A percentile compares a stretch with the other conserved stretches of the same genome.
These are phyloP conservation scores for Saxidomus purpurata DNA, from an alignment of 1,140 invertebrate species.

Conservation along the genomic window DNA sequence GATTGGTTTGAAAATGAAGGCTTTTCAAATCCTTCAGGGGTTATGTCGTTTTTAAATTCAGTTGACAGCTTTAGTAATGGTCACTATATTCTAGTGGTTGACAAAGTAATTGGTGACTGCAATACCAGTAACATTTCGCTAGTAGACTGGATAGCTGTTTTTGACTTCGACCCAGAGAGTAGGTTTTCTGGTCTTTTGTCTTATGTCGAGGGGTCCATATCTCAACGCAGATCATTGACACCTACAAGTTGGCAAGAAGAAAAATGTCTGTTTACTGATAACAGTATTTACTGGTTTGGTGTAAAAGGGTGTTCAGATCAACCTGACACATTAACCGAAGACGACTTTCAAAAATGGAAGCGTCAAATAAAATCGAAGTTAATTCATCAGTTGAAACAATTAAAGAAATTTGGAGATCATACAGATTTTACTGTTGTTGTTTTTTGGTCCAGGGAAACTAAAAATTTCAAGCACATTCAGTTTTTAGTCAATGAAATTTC, in stretches of 20 bases:
- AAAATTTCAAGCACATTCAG: background rate
- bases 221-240: constrained; percentile 52
- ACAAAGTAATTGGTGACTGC: background rate
- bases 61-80: background rate
- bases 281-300: constrained; percentile 69
- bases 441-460: background rate
- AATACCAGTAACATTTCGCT: constrained; percentile 50
- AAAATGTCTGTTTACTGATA: constrained; percentile 59
- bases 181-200: constrained; percentile 66
- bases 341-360: constrained; percentile 64
- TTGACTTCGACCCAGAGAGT: constrained; percentile 71
- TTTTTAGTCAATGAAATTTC: background rate
- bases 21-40: too few species aligned
- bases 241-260: constrained; percentile 65
- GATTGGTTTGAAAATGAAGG: too few species aligned
- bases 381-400: constrained; percentile 30
- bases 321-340: constrained; percentile 53
- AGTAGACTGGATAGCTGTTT: constrained; percentile 75
- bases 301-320: constrained; percentile 62
- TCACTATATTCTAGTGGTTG: background rate
- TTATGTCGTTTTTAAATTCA: background rate
- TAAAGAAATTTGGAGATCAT: background rate
- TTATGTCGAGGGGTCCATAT: constrained; percentile 54
- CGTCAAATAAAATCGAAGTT: constrained; percentile 50
- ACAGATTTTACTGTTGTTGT: background rate